phyloP scores from a whole-genome alignment of 2,113 vertebrate genomes.

The Pedetes capensis region DNA sequence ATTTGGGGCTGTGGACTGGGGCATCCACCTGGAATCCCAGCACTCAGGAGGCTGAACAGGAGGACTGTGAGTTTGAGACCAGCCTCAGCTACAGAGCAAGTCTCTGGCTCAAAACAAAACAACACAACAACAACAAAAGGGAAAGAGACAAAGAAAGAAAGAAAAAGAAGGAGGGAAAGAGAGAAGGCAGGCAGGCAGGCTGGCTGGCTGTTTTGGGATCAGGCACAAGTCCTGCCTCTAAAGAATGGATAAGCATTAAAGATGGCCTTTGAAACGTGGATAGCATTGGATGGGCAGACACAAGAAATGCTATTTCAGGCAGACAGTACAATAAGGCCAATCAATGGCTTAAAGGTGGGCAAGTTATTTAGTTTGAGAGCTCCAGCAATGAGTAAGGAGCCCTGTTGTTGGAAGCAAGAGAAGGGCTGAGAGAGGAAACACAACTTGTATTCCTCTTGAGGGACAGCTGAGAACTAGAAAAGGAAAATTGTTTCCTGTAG shows the following conservation, averaged over 20 bases:
- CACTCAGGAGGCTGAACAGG: too few relatives aligned
- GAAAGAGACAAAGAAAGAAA: not conserved
- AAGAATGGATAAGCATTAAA: not conserved
- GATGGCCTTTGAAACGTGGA: not conserved
- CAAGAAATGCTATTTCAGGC: not conserved
- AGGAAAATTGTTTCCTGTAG: not conserved
- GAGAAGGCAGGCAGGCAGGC: too few relatives aligned
- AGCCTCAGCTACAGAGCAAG: too few relatives aligned
- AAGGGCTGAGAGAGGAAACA: too few relatives aligned
- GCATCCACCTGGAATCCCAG: too few relatives aligned
- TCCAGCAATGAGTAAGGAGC: not conserved
- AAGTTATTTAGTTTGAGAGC: not conserved
- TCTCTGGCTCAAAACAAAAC: too few relatives aligned
- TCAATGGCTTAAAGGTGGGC: not conserved
- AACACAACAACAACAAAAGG: too few relatives aligned
- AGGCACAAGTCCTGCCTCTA: not conserved
- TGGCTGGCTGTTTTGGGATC: not conserved
- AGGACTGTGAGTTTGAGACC: too few relatives aligned
- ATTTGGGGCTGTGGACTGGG: not conserved
- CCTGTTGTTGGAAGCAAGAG: not conserved
- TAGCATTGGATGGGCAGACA: not conserved
- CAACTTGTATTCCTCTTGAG: not conserved
- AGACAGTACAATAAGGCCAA: not conserved
- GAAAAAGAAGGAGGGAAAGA: not conserved
- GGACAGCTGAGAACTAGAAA: not conserved